Evolutionary conservation across 2,888 invertebrate genomes (phyloP).

Genomic region (Hirtodrosophila trivittata): DNA sequence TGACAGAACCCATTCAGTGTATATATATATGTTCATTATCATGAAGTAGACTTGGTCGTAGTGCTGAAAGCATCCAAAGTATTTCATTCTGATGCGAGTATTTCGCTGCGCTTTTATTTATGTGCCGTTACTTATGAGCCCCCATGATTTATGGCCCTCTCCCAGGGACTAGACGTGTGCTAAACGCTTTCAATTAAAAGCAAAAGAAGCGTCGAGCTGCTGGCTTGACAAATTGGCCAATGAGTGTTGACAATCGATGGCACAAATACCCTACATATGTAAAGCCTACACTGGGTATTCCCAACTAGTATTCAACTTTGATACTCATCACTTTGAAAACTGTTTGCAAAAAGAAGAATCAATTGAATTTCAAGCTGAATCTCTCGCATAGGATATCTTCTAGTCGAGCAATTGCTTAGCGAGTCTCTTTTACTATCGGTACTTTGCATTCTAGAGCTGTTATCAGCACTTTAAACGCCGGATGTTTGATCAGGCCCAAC

Average conservation of each 20-base stretch:
- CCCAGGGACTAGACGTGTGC: slow-evolving; percentile 57
- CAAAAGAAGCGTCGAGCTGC: slow-evolving; percentile 40
- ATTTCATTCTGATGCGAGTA: slow-evolving; percentile 34
- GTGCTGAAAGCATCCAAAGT: slow-evolving; percentile 25
- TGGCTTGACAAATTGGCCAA: slow-evolving; percentile 57
- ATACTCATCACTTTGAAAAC: no score
- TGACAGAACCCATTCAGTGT: not conserved
- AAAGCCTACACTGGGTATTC: not conserved
- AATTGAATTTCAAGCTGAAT: no score
- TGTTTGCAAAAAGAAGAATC: no score
- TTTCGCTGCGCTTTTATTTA: slow-evolving; percentile 72
- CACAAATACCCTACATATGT: slow-evolving; percentile 15
- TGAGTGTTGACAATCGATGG: slow-evolving; percentile 57
- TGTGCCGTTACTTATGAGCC: slow-evolving; percentile 77
- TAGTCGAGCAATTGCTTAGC: no score
- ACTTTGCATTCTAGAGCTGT: slow-evolving; percentile 39
- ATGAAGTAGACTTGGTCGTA: slow-evolving; percentile 1
- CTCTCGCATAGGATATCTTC: no score
- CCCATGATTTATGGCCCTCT: slow-evolving; percentile 68
- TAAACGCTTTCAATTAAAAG: slow-evolving; percentile 79
- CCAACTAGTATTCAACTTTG: no score
- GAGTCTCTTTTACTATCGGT: slow-evolving; percentile 2
- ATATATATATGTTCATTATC: slow-evolving; percentile 30
- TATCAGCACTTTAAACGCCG: slow-evolving; percentile 52
- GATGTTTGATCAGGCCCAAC: slow-evolving; percentile 52